A percentile compares a stretch with the other conserved stretches of the same genome.
These are phyloP conservation scores for Promerops cafer DNA, from an alignment of 2,113 vertebrate genomes.

Conservation along the genomic window DNA sequence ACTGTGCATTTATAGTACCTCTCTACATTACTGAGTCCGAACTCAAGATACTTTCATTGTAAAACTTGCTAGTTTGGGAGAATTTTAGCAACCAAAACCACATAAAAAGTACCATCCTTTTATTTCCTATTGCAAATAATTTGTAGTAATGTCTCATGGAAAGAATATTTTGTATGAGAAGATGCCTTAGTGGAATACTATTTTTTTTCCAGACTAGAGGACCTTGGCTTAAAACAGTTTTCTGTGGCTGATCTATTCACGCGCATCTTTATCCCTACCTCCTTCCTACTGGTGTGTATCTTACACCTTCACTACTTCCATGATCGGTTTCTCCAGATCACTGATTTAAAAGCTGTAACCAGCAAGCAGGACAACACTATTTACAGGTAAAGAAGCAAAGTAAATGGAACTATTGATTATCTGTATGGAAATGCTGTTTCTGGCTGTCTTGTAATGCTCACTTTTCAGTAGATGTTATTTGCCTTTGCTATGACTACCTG, in stretches of 20 bases:
- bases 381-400: conserved; percentile 83
- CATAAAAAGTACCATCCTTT: neutral
- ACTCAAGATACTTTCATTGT: neutral
- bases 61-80: neutral
- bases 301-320: conserved; percentile 98
- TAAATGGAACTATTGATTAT: neutral
- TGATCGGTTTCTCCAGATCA: conserved; percentile 89
- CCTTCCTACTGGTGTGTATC: conserved; percentile 91
- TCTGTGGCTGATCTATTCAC: conserved; percentile 80
- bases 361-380: conserved; percentile 91
- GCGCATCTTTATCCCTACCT: conserved; percentile 92
- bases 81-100: neutral
- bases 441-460: neutral
- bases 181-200: neutral
- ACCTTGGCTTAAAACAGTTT: conserved; percentile 86
- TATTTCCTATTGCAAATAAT: neutral
- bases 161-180: neutral
- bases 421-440: neutral
- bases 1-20: neutral
- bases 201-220: conserved; percentile 73
- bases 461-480: neutral
- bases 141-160: neutral
- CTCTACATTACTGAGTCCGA: neutral
- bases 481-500: neutral
- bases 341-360: conserved; percentile 90